Evolutionary conservation across 2,113 vertebrate genomes (phyloP).

Genomic region (Carollia perspicillata): DNA sequence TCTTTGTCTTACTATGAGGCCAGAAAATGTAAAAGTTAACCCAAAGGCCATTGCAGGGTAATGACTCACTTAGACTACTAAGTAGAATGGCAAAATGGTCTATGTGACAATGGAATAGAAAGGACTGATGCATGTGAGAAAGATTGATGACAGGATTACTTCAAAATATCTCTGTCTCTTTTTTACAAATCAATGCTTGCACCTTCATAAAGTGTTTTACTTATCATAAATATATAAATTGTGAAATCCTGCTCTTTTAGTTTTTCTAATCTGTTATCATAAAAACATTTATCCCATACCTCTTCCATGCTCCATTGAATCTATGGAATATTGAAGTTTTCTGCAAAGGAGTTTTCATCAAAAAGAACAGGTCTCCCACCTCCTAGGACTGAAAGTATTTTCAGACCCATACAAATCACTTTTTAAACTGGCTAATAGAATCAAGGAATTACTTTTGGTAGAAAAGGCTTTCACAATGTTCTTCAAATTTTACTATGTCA

Average conservation of each 20-base stretch:
- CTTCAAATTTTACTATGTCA: background rate
- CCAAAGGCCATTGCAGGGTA: background rate
- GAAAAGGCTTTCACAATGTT: background rate
- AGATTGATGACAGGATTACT: background rate
- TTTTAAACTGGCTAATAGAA: constrained; percentile 3
- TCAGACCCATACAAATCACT: background rate
- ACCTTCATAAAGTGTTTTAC: constrained; percentile 3
- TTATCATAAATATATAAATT: background rate
- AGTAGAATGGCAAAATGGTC: background rate
- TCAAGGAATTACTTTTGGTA: background rate
- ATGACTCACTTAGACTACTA: background rate
- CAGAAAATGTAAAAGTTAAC: constrained; percentile 10
- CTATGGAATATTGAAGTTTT: background rate
- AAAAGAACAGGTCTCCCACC: background rate
- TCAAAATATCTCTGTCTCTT: background rate
- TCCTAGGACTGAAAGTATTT: constrained; percentile 8
- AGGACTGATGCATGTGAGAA: background rate
- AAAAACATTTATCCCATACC: background rate
- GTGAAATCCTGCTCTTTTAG: background rate
- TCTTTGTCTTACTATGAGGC: background rate
- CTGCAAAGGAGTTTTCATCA: background rate
- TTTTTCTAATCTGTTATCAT: background rate
- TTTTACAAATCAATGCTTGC: background rate
- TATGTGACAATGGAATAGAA: background rate
- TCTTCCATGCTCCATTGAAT: background rate